phyloP scores from a whole-genome alignment of 92 coral and sea anemone genomes.

The Siderastrea siderea region DNA sequence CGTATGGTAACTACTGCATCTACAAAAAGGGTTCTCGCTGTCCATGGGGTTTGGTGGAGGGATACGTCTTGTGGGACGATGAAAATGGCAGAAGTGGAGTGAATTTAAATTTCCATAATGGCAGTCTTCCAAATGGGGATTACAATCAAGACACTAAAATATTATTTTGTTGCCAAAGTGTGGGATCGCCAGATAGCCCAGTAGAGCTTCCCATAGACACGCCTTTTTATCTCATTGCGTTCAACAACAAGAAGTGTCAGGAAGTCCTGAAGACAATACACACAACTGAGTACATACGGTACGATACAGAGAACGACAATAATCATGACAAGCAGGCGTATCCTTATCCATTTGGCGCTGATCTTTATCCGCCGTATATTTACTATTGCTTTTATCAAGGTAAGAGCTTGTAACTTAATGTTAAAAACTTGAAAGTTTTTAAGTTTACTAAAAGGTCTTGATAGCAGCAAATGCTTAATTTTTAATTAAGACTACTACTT shows the following conservation, averaged over 20 bases:
- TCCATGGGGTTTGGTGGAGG: constrained; percentile 57
- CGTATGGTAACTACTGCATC: constrained; percentile 78
- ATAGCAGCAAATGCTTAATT: too few species aligned
- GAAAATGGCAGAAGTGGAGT: constrained; percentile 29
- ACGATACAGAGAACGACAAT: constrained; percentile 51
- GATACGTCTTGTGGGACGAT: constrained; percentile 82
- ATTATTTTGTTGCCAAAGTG: constrained; percentile 43
- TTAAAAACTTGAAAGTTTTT: too few species aligned
- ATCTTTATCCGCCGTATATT: constrained; percentile 11
- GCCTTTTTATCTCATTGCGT: constrained; percentile 71
- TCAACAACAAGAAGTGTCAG: constrained; percentile 48
- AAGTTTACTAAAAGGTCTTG: too few species aligned
- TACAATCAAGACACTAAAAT: constrained; percentile 62
- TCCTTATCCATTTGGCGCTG: constrained; percentile 22
- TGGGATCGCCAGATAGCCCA: constrained; percentile 15
- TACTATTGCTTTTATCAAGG: constrained; percentile 75
- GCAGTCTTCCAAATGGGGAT: constrained; percentile 73
- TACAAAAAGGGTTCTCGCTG: constrained; percentile 73
- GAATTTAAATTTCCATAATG: constrained; percentile 62
- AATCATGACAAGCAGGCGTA: background rate
- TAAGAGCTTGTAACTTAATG: constrained; percentile 3
- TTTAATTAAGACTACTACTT: too few species aligned
- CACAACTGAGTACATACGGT: constrained; percentile 52
- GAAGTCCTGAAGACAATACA: constrained; percentile 55
- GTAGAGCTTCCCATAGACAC: constrained; percentile 59